A percentile compares a stretch with the other conserved stretches of the same genome.
These are phyloP conservation scores for Macaria notata DNA, from an alignment of 2,888 invertebrate species.

Conservation along the genomic window DNA sequence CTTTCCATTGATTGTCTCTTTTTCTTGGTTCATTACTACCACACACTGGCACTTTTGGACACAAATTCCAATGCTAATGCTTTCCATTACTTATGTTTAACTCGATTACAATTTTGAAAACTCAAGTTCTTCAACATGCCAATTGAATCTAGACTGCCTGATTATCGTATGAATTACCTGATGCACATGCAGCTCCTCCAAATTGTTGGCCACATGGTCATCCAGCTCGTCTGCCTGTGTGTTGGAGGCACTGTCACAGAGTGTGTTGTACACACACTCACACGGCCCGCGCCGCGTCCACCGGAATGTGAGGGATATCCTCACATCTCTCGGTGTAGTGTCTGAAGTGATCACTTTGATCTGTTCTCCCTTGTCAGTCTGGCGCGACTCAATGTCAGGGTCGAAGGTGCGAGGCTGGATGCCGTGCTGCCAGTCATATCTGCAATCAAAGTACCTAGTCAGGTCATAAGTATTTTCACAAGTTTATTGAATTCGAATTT, in stretches of 20 bases:
- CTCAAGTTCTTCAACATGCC: too few relatives aligned
- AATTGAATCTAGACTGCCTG: too few relatives aligned
- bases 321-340: conserved; percentile 47
- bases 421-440: conserved; percentile 93
- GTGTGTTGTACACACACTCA: conserved; percentile 82
- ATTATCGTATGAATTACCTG: too few relatives aligned
- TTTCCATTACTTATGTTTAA: too few relatives aligned
- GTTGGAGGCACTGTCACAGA: conserved; percentile 84
- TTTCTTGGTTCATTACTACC: too few relatives aligned
- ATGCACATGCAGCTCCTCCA: conserved; percentile 91
- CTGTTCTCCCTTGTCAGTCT: conserved; percentile 53
- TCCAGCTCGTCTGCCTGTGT: conserved; percentile 46
- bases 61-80: too few relatives aligned
- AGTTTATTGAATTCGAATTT: too few relatives aligned
- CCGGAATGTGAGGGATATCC: conserved; percentile 95
- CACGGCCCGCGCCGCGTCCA: conserved; percentile 82
- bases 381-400: conserved; percentile 66
- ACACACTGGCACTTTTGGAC: too few relatives aligned
- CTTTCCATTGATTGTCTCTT: too few relatives aligned
- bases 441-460: conserved; percentile 36
- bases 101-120: too few relatives aligned
- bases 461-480: too few relatives aligned
- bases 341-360: conserved; percentile 56
- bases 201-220: conserved; percentile 79
- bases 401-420: conserved; percentile 82